Base-by-base conservation (phyloP, 2,888 invertebrate species). In the Stenchaetothrips biformis region DNA sequence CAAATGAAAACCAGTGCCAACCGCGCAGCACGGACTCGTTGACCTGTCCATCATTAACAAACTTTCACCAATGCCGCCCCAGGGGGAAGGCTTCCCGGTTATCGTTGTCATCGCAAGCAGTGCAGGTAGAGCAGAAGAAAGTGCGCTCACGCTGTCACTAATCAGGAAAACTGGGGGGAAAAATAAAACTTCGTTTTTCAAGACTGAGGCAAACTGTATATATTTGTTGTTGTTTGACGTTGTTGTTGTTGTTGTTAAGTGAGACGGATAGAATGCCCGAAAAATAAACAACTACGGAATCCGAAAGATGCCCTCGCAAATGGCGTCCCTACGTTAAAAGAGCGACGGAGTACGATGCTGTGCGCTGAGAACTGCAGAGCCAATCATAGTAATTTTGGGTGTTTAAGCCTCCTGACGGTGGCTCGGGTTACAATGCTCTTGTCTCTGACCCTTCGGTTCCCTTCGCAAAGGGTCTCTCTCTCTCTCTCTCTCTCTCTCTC, bases 341-440 rank as follows among this genome's bases (percentile, higher is more conserved):
- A 16, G 59, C 13, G 53, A 53, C 53, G 11, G 13, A 6, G 18
- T 16, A 16, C 59, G 59, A 7, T 59, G 18, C 59, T 18, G 18
- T 18, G 6, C 16, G 49, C 49, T 11, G 8, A 7, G 13, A 53
- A 53, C 59, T 18, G 18, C 59, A 16, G 16, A 16, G 18, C 4
- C 59, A 16, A 59, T 18, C 13, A 59, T 18, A 16, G 18, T 59
- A 74, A 74, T 74, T 74, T 74, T 7, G 67, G 67, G 67, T 25
- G 67, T 74, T 74, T 74, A 74, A 11, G 67, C 11, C 67, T 74
- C 67, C 7, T 21, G 25, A 74, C 67, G 67, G 59, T 59, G 59
- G 59, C 13, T 18, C 13, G 59, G 59, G 16, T 59, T 18, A 6
- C 59, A 16, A 13, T 59, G 59, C 16, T 53, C 18, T 6, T 59